Conservation (phyloP, 2,113 vertebrate species). For the Apaloderma vittatum region DNA sequence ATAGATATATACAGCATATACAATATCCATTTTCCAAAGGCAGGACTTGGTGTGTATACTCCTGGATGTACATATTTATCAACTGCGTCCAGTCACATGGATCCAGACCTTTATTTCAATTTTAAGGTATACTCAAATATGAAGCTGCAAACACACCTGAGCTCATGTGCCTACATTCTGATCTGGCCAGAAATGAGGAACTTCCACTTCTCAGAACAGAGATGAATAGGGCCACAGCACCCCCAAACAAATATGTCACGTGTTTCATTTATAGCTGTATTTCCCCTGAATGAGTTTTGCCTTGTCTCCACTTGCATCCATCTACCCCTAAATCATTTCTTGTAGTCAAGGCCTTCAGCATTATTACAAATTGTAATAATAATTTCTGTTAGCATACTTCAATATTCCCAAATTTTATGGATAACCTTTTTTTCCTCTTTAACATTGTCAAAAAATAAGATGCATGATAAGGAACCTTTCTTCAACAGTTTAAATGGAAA, state of each 20-base stretch:
- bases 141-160: background rate
- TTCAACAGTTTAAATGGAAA: background rate
- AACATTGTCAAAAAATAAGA: background rate
- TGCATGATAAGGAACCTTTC: background rate
- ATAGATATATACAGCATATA: background rate
- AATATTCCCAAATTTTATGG: background rate
- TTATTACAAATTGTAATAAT: background rate
- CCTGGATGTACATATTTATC: rapidly evolving
- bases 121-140: background rate
- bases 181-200: background rate
- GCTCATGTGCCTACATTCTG: background rate
- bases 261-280: background rate
- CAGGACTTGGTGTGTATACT: background rate
- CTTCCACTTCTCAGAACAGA: background rate
- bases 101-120: background rate
- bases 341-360: background rate
- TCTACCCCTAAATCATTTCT: background rate
- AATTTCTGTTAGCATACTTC: background rate
- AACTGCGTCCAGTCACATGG: background rate
- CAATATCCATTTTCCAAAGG: background rate
- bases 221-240: background rate
- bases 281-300: background rate
- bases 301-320: background rate
- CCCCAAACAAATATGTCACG: background rate
- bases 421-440: background rate